A percentile compares a stretch with the other conserved stretches of the same genome.
phyloP scores from a whole-genome alignment of 2,113 vertebrate species.

The Regulus satrapa region DNA sequence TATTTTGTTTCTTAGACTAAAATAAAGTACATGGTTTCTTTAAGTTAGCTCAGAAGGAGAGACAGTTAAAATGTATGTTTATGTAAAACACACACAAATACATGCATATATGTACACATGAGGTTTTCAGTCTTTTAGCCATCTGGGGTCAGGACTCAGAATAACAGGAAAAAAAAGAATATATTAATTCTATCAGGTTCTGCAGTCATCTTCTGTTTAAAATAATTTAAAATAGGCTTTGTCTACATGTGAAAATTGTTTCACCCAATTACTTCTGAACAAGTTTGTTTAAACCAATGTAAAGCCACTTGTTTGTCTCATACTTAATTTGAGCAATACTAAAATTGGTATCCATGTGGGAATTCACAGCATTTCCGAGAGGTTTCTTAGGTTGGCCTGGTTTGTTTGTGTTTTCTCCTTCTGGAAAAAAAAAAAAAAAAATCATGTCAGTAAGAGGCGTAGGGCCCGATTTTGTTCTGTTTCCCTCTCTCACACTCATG shows the following conservation, averaged over 20 bases:
- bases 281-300: not conserved
- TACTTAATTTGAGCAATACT: not conserved
- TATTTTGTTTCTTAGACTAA: not conserved
- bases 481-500: accelerated
- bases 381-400: not conserved
- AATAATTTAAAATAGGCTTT: not conserved
- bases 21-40: not conserved
- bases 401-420: not conserved
- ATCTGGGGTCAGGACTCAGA: not conserved
- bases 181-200: not conserved
- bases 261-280: not conserved
- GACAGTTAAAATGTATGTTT: not conserved
- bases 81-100: not conserved
- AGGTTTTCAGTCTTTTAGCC: not conserved
- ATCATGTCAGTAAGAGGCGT: accelerated
- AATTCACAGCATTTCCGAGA: not conserved
- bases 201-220: not conserved
- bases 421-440: not conserved
- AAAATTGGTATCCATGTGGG: not conserved
- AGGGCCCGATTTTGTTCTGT: accelerated
- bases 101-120: not conserved
- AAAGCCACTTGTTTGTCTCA: not conserved
- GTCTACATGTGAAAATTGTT: not conserved
- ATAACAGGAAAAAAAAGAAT: not conserved
- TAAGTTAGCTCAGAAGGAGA: not conserved